phyloP scores from a whole-genome alignment of 2,113 vertebrate species.

The Castor canadensis region DNA sequence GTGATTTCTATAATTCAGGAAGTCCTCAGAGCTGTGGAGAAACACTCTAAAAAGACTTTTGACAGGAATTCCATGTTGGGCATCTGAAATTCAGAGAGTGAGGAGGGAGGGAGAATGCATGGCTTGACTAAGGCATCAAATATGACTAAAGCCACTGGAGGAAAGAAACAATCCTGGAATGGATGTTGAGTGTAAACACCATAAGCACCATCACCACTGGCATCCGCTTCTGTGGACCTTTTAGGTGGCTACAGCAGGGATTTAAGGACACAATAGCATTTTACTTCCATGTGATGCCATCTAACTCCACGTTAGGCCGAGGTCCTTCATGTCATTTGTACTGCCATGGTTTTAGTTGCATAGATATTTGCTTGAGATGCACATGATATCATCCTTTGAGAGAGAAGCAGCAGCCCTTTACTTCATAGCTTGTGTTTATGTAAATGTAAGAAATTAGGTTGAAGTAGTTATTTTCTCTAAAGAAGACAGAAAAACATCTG shows the following conservation, averaged over 20 bases:
- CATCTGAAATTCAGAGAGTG: neutral
- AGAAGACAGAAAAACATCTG: neutral
- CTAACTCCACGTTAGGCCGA: neutral
- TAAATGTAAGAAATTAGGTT: neutral
- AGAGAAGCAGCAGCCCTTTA: neutral
- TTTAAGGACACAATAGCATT: neutral
- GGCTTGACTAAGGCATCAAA: neutral
- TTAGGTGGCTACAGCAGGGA: neutral
- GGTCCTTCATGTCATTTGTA: neutral
- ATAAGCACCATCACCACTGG: neutral
- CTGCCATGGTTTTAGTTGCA: neutral
- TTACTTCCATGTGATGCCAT: neutral
- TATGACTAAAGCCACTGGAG: neutral
- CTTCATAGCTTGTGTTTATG: neutral
- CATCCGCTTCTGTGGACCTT: neutral
- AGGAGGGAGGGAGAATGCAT: neutral
- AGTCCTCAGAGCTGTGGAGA: neutral
- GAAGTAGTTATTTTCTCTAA: neutral
- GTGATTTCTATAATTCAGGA: constrained; percentile 14
- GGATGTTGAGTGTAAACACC: neutral
- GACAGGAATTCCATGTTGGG: constrained; percentile 46
- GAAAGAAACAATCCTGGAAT: neutral
- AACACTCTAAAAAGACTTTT: constrained; percentile 34
- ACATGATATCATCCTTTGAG: neutral
- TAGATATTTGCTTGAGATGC: constrained; percentile 5